Evolutionary conservation across 2,113 vertebrate genomes (phyloP), one percentile per base, ranked within the genome.

Genomic region (Psittacula cyanocephala): DNA sequence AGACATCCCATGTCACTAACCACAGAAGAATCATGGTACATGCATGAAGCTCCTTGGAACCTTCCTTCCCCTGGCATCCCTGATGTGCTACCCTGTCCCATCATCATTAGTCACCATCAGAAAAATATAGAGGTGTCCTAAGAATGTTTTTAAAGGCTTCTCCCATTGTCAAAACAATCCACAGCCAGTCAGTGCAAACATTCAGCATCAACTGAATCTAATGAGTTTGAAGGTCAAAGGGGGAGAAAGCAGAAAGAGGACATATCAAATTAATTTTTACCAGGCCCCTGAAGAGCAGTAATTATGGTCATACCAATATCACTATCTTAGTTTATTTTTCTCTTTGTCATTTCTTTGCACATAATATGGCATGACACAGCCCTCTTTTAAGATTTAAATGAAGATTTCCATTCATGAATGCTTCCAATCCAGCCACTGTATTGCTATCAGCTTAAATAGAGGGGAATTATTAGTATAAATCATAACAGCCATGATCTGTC

Each of bases 401-500:
- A 91, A 87, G 82, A 93, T 76, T 94, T 91, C 33, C 50, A 85
- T 80, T 94, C 72, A 74, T n/a, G 29, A 96, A 93, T 81, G 53
- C n/a, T 90, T 94, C 64, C 68, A 94, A 70, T 63, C 37, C 74
- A 92, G 72, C 57, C 75, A 70, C 65, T 81, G 55, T 64, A 96
- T 52, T 82, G 50, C 50, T 70, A 74, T 65, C 65, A 64, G 46
- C 13, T 74, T 87, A 93, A 91, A 87, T 5, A 79, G 35, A 71
- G 11, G 20, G 3, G 17, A 91, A 11, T 50, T 92, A 28, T 43
- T 57, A 71, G 43, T 20, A 89, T 50, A 55, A 31, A 60, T 89
- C n/a, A 3, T 46, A 78, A 84, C 77, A 81, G 71, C 9, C 64
- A 50, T 16, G 41, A 81, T 53, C 28, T 70, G 46, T 70, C 25